These are phyloP conservation scores for Channallabes apus DNA, from an alignment of 2,797 vertebrate genomes.

Conservation along the genomic window DNA sequence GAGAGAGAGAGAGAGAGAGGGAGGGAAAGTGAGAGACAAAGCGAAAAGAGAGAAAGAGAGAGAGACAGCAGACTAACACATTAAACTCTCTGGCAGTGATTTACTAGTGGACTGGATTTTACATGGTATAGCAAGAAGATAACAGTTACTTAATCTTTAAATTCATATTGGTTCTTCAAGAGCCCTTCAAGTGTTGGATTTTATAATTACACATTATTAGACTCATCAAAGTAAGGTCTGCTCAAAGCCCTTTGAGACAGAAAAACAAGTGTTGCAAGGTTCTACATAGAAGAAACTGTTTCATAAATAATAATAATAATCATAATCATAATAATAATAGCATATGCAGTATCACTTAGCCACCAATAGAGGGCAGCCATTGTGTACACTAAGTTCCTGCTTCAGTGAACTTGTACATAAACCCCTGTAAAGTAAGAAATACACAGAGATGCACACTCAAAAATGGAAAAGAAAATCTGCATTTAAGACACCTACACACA, in stretches of 20 bases:
- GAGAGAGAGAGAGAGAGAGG: constrained; percentile 40
- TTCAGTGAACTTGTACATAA: constrained; percentile 10
- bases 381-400: constrained; percentile 15
- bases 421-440: constrained; percentile 12
- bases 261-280: background rate
- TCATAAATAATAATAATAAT: constrained; percentile 1
- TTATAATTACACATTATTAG: background rate
- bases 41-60: constrained; percentile 32
- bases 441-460: background rate
- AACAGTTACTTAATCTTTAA: background rate
- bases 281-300: background rate
- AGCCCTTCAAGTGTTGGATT: background rate
- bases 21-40: constrained; percentile 20
- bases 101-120: background rate
- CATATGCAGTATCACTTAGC: constrained; percentile 19
- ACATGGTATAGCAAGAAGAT: background rate
- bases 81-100: constrained; percentile 21
- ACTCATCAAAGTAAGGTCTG: background rate
- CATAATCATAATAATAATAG: background rate
- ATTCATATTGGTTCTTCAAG: background rate
- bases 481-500: background rate
- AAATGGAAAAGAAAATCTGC: background rate
- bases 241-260: background rate
- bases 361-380: constrained; percentile 54
- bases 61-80: background rate